A percentile compares a stretch with the other conserved stretches of the same genome.
Evolutionary conservation across 2,888 invertebrate genomes (phyloP).

Genomic region (Oxycera nigricornis): DNA sequence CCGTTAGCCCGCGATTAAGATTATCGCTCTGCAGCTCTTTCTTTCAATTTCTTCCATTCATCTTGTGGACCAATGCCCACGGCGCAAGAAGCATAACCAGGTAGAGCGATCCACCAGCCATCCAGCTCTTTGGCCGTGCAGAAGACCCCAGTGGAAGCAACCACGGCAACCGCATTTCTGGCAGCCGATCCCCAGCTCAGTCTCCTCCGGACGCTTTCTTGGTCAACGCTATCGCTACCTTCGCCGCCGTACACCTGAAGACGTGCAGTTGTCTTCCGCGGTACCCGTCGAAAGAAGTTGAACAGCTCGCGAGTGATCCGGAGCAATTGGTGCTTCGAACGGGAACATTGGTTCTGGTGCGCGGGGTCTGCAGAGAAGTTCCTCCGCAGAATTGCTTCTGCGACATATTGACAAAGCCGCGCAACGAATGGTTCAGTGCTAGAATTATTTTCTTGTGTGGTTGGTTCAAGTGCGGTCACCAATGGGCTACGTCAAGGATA

Average conservation of each 20-base stretch:
- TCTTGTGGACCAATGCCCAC: constrained; percentile 19
- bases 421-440: not conserved
- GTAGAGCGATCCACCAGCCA: constrained; percentile 10
- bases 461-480: not conserved
- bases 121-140: not conserved
- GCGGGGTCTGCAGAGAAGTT: not conserved
- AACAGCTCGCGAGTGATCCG: not conserved
- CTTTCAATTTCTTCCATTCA: constrained; percentile 34
- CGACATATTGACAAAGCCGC: not conserved
- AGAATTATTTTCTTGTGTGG: not conserved
- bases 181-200: constrained; percentile 23
- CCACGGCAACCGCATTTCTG: constrained; percentile 8
- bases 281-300: not conserved
- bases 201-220: constrained; percentile 20
- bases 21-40: constrained; percentile 35
- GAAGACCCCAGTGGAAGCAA: not conserved
- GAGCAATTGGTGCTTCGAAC: not conserved
- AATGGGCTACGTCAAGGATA: constrained; percentile 35
- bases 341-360: not conserved
- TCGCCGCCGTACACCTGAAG: not conserved
- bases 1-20: constrained; percentile 34
- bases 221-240: not conserved
- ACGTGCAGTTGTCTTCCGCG: too few species aligned
- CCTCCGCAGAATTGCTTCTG: not conserved
- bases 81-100: constrained; percentile 14